These are phyloP conservation scores for Lysandra bellargus DNA, from an alignment of 2,888 invertebrate genomes.

Conservation along the genomic window DNA sequence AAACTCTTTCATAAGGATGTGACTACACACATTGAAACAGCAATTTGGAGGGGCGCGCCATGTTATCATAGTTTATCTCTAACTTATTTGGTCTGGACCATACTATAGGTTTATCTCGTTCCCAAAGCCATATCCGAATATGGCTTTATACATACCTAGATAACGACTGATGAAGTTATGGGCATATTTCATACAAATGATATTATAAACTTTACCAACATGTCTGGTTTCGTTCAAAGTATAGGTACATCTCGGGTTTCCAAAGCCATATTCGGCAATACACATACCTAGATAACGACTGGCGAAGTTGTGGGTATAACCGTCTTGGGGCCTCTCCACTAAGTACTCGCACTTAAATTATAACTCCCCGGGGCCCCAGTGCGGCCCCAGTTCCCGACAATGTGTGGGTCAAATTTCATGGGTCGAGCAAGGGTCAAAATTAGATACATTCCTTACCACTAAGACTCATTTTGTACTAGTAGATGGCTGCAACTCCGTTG, in stretches of 20 bases:
- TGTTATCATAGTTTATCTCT: too few relatives aligned
- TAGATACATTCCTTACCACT: neutral
- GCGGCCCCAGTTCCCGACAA: conserved; percentile 37
- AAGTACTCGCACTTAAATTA: conserved; percentile 45
- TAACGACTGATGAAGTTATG: conserved; percentile 34
- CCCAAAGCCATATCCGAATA: too few relatives aligned
- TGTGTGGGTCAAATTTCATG: conserved; percentile 25
- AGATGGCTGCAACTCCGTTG: neutral
- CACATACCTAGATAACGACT: neutral
- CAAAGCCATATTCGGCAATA: conserved; percentile 1
- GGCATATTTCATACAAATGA: conserved; percentile 30
- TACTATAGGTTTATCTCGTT: too few relatives aligned
- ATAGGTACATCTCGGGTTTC: neutral
- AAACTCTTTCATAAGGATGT: too few relatives aligned
- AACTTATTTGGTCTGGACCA: too few relatives aligned
- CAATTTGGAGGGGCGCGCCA: too few relatives aligned
- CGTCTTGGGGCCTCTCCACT: conserved; percentile 44
- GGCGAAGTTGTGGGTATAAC: conserved; percentile 38
- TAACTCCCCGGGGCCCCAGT: conserved; percentile 40
- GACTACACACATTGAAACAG: too few relatives aligned
- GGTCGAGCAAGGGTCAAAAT: conserved; percentile 16
- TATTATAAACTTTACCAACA: too few relatives aligned
- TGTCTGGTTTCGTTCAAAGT: too few relatives aligned
- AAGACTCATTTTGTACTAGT: neutral
- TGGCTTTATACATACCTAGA: neutral